A percentile compares a stretch with the other conserved stretches of the same genome.
Evolutionary conservation across 2,888 invertebrate species (phyloP).

Genomic region (Slavum lentiscoides): DNA sequence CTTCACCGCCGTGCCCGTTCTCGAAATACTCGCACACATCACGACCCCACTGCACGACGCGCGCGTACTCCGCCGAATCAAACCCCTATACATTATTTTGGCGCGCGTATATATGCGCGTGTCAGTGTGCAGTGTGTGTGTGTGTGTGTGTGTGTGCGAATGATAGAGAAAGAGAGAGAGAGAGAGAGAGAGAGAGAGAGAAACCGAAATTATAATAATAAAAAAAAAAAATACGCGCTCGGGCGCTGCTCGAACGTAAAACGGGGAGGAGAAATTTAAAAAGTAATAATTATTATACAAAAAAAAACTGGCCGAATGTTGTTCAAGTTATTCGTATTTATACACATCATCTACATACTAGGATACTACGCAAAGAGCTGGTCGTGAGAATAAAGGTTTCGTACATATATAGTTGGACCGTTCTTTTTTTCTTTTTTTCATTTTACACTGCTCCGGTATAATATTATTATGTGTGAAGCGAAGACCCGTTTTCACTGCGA

Average conservation of each 20-base stretch:
- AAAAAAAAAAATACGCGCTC: not conserved
- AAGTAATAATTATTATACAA: slow-evolving; percentile 20
- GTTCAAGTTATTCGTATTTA: too few species aligned
- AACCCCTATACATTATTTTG: slow-evolving; percentile 37
- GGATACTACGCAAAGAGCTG: too few species aligned
- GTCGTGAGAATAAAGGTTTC: too few species aligned
- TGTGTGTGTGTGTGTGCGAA: too few species aligned
- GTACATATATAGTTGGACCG: too few species aligned
- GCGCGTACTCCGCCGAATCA: not conserved
- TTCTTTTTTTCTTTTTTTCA: too few species aligned
- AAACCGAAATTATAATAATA: slow-evolving; percentile 6
- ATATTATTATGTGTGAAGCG: too few species aligned
- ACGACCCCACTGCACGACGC: slow-evolving; percentile 36
- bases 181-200: slow-evolving; percentile 5
- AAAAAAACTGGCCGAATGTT: not conserved
- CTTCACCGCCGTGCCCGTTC: not conserved
- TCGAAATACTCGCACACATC: slow-evolving; percentile 14
- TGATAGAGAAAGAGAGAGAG: not conserved
- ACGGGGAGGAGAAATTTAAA: slow-evolving; percentile 31
- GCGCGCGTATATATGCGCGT: slow-evolving; percentile 4
- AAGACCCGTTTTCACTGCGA: too few species aligned
- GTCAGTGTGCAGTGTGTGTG: too few species aligned
- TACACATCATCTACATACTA: too few species aligned
- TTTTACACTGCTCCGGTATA: too few species aligned
- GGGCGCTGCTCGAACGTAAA: not conserved